phyloP scores from a whole-genome alignment of 2,888 invertebrate species.

The Epinotia demarniana region DNA sequence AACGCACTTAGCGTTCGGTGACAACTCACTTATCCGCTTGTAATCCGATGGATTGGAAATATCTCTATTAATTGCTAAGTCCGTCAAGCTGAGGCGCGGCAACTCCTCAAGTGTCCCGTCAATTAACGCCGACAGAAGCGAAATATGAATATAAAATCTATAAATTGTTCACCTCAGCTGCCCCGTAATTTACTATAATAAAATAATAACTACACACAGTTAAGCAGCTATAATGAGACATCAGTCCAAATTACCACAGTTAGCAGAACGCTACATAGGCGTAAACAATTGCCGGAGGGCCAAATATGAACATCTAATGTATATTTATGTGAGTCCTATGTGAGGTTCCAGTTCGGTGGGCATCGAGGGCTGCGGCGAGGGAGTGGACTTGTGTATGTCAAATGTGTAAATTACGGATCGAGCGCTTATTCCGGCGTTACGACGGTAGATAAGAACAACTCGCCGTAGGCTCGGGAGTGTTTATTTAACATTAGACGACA shows the following conservation, averaged over 20 bases:
- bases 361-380: conserved; percentile 59
- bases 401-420: conserved; percentile 48
- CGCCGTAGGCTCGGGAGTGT: conserved; percentile 39
- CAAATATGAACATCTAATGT: conserved; percentile 55
- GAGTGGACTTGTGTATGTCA: conserved; percentile 53
- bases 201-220: conserved; percentile 68
- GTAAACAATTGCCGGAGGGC: conserved; percentile 58
- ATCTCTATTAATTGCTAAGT: conserved; percentile 60
- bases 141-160: conserved; percentile 68
- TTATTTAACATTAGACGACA: conserved; percentile 45
- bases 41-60: conserved; percentile 73
- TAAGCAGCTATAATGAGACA: conserved; percentile 72
- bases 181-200: conserved; percentile 69
- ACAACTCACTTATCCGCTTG: conserved; percentile 77
- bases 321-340: conserved; percentile 60
- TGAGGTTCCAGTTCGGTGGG: conserved; percentile 63
- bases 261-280: conserved; percentile 58
- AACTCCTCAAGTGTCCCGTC: conserved; percentile 60
- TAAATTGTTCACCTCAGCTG: conserved; percentile 66
- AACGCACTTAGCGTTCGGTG: conserved; percentile 77
- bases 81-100: conserved; percentile 50
- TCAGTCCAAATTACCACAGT: conserved; percentile 62
- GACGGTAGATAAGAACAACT: conserved; percentile 38
- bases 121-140: conserved; percentile 63
- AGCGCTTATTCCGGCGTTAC: conserved; percentile 42